Conservation (phyloP, 2,888 invertebrate species). For the Pseudococcus longispinus region DNA sequence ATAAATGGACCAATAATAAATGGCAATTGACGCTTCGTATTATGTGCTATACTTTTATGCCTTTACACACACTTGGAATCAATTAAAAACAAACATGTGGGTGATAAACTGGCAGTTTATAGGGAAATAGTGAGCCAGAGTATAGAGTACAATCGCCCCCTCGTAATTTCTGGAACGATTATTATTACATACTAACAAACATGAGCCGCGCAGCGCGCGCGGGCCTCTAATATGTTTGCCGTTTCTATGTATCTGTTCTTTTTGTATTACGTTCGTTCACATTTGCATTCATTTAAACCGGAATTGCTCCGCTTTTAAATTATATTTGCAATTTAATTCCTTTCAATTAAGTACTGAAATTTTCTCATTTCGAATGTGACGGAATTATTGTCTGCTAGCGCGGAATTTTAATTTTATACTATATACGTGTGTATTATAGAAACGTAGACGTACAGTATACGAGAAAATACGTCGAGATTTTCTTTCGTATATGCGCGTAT, state of each 20-base stretch:
- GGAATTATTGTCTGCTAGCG: slow-evolving; percentile 55
- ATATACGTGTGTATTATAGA: not conserved
- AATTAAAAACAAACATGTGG: slow-evolving; percentile 56
- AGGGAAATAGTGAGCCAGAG: slow-evolving; percentile 50
- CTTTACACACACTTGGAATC: slow-evolving; percentile 56
- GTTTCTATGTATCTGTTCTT: slow-evolving; percentile 41
- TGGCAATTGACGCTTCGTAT: slow-evolving; percentile 52
- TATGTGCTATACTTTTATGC: slow-evolving; percentile 49
- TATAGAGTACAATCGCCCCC: slow-evolving; percentile 49
- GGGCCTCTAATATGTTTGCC: slow-evolving; percentile 20
- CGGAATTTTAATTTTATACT: slow-evolving; percentile 48
- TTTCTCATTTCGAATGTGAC: slow-evolving; percentile 57
- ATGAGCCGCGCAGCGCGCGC: slow-evolving; percentile 14
- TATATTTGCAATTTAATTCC: slow-evolving; percentile 57
- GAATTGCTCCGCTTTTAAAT: slow-evolving; percentile 52
- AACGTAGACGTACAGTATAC: not conserved
- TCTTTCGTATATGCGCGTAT: not conserved
- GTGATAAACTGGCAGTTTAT: slow-evolving; percentile 56
- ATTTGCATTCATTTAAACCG: slow-evolving; percentile 55
- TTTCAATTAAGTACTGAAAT: slow-evolving; percentile 56
- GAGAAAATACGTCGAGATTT: slow-evolving; percentile 18
- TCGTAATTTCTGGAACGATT: slow-evolving; percentile 51
- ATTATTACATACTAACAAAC: slow-evolving; percentile 40
- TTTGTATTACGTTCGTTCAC: slow-evolving; percentile 47
- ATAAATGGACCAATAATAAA: slow-evolving; percentile 57